These are phyloP conservation scores for Typhlichthys eigenmanni DNA, from an alignment of 2,797 vertebrate species.

Conservation along the genomic window DNA sequence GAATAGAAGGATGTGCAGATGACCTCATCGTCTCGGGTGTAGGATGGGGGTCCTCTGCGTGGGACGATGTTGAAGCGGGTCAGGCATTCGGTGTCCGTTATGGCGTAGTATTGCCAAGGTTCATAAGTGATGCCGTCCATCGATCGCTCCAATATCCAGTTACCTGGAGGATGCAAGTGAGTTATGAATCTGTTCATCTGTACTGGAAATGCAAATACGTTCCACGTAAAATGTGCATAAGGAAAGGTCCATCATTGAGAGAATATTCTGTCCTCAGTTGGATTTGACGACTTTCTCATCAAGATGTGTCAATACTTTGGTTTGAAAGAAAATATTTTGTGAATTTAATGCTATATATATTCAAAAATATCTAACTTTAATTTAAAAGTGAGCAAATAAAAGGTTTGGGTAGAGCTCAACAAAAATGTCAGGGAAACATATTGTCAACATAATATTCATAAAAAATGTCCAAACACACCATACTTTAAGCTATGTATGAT, in stretches of 20 bases:
- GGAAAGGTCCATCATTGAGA: conserved; percentile 32
- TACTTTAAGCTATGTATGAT: no score
- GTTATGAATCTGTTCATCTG: no score
- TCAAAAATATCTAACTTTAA: no score
- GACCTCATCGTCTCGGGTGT: conserved; percentile 90
- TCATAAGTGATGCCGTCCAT: conserved; percentile 84
- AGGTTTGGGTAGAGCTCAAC: no score
- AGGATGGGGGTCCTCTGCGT: conserved; percentile 86
- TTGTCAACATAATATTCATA: no score
- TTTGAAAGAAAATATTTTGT: no score
- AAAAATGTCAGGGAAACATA: no score
- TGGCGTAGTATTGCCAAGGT: conserved; percentile 96
- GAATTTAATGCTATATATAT: no score
- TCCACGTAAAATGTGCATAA: no score
- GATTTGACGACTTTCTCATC: not conserved
- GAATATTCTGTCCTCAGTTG: conserved; percentile 24
- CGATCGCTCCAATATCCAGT: conserved; percentile 94
- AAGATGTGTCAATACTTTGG: not conserved
- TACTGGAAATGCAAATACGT: no score
- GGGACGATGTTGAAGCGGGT: conserved; percentile 89
- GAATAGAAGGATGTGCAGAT: conserved; percentile 98
- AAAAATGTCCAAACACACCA: no score
- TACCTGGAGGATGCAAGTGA: conserved; percentile 68
- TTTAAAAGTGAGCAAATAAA: no score
- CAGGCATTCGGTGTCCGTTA: conserved; percentile 92